These are phyloP conservation scores for Falcunculus frontatus DNA, from an alignment of 2,113 vertebrate genomes.

Conservation along the genomic window DNA sequence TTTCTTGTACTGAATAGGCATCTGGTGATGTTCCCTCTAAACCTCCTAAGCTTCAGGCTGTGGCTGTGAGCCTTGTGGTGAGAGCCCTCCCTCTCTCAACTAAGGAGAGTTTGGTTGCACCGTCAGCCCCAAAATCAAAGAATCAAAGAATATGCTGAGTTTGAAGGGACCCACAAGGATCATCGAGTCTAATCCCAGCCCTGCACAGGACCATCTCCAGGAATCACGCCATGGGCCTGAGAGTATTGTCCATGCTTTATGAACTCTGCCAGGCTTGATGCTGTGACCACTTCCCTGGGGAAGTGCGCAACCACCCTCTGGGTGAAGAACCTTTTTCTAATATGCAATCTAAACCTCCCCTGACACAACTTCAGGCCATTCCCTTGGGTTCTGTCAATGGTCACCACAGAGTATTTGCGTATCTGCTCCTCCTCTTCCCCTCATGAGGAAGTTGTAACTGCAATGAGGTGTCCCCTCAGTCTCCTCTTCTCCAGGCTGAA, in stretches of 20 bases:
- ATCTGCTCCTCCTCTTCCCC: background rate
- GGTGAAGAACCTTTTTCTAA: background rate
- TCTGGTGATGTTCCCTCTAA: background rate
- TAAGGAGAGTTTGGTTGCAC: fast-evolving
- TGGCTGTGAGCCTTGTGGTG: background rate
- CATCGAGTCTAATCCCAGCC: background rate
- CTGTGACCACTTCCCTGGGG: background rate
- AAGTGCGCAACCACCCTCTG: background rate
- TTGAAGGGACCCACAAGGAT: background rate
- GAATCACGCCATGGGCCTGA: fast-evolving
- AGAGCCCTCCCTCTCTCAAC: background rate
- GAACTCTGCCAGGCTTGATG: background rate
- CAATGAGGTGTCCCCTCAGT: fast-evolving
- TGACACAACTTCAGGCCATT: background rate
- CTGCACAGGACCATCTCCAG: background rate
- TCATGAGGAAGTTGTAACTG: background rate
- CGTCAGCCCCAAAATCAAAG: background rate
- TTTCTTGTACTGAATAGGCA: background rate
- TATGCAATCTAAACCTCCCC: background rate
- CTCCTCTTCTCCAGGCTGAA: background rate
- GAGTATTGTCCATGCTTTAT: background rate
- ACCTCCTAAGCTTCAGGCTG: background rate
- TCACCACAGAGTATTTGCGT: background rate
- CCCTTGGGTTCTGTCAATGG: background rate
- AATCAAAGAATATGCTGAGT: background rate